Evolutionary conservation across 2,113 vertebrate species (phyloP).

Genomic region (Anolis sagrei): DNA sequence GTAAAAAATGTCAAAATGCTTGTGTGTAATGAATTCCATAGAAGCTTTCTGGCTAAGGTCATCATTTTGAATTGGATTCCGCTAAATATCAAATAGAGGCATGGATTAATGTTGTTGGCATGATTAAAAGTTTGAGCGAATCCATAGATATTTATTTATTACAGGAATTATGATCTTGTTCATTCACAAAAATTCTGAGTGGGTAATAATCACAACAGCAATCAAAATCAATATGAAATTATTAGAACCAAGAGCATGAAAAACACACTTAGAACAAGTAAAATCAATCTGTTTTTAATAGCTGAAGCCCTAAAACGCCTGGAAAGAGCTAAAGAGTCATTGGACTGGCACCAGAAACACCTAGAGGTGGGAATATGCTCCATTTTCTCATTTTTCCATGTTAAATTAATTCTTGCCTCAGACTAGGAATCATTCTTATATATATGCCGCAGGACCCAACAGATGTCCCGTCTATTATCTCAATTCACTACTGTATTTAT

Average conservation of each 20-base stretch:
- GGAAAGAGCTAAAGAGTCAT: background rate
- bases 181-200: too few relatives aligned
- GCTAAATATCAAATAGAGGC: background rate
- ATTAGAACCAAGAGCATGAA: background rate
- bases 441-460: too few relatives aligned
- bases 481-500: too few relatives aligned
- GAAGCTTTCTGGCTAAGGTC: background rate
- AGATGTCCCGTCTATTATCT: too few relatives aligned
- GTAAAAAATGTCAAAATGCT: background rate
- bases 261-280: background rate
- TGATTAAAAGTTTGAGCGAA: too few relatives aligned
- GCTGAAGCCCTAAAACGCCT: background rate
- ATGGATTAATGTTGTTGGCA: too few relatives aligned
- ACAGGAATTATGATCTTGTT: too few relatives aligned
- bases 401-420: too few relatives aligned
- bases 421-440: too few relatives aligned
- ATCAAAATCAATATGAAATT: background rate
- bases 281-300: background rate
- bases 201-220: background rate
- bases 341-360: background rate
- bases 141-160: too few relatives aligned
- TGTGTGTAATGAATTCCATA: background rate
- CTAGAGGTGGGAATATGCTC: too few relatives aligned
- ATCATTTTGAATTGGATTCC: background rate
- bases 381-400: too few relatives aligned